A percentile compares a stretch with the other conserved stretches of the same genome.
phyloP scores from a whole-genome alignment of 2,888 invertebrate genomes.

The Homarus gammarus region DNA sequence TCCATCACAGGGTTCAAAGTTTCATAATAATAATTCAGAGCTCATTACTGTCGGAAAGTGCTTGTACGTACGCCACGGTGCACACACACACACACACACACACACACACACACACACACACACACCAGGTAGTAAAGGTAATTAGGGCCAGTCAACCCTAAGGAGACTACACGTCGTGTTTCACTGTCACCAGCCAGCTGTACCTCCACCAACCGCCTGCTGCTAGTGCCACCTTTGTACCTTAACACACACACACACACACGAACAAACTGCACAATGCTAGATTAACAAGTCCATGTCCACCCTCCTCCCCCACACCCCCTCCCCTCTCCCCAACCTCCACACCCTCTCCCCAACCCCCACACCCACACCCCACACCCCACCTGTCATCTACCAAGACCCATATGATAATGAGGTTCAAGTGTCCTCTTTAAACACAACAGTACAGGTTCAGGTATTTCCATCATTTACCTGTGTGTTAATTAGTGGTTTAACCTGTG shows the following conservation, averaged over 20 bases:
- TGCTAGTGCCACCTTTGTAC: background rate
- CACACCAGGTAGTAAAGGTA: background rate
- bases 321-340: background rate
- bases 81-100: no score
- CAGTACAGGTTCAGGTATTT: no score
- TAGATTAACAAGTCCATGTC: background rate
- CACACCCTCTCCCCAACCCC: background rate
- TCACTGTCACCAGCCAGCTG: slow-evolving; percentile 23
- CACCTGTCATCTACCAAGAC: background rate
- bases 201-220: background rate
- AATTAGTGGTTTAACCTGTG: no score
- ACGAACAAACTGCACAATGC: no score
- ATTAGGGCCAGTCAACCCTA: background rate
- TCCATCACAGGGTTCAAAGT: no score
- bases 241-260: background rate
- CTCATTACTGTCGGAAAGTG: no score
- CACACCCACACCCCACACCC: background rate
- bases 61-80: no score
- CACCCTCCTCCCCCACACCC: background rate
- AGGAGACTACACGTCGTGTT: background rate
- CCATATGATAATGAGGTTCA: background rate
- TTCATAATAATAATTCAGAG: no score
- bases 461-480: no score
- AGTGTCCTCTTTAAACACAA: no score
- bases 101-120: no score